Evolutionary conservation across 2,797 vertebrate species (phyloP).

Genomic region (Macroramphosus scolopax): DNA sequence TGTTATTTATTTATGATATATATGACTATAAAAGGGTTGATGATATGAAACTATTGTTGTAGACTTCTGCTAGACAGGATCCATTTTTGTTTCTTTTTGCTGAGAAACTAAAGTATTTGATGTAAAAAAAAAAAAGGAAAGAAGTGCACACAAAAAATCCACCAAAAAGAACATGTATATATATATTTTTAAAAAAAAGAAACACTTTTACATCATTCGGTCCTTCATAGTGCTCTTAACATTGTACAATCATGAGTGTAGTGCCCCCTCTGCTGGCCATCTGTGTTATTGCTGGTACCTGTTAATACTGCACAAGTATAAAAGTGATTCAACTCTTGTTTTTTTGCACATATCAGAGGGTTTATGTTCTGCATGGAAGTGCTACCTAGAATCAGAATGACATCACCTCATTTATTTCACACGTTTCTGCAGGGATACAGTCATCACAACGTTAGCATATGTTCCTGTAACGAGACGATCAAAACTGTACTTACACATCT

Average conservation of each 20-base stretch:
- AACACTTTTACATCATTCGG: not conserved
- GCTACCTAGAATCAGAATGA: too few species aligned
- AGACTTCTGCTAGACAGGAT: conserved; percentile 36
- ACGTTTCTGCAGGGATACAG: too few species aligned
- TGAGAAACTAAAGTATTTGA: not conserved
- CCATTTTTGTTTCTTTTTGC: conserved; percentile 19
- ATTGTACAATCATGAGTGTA: not conserved
- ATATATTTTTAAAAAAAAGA: not conserved
- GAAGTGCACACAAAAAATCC: not conserved
- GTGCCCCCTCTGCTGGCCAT: conserved; percentile 55
- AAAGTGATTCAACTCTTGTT: too few species aligned
- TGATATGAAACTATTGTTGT: conserved; percentile 61
- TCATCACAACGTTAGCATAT: too few species aligned
- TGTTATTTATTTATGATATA: conserved; percentile 71
- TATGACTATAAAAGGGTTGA: conserved; percentile 55
- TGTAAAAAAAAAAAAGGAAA: conserved; percentile 5
- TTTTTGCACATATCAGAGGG: not conserved
- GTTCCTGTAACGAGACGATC: too few species aligned
- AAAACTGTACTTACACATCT: too few species aligned
- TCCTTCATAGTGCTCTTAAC: not conserved
- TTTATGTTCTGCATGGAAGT: too few species aligned
- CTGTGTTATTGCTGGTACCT: not conserved
- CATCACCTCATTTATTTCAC: too few species aligned
- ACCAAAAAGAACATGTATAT: conserved; percentile 10
- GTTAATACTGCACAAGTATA: too few species aligned